phyloP scores from a whole-genome alignment of 2,113 vertebrate species.

The Melanostigma gelatinosum region DNA sequence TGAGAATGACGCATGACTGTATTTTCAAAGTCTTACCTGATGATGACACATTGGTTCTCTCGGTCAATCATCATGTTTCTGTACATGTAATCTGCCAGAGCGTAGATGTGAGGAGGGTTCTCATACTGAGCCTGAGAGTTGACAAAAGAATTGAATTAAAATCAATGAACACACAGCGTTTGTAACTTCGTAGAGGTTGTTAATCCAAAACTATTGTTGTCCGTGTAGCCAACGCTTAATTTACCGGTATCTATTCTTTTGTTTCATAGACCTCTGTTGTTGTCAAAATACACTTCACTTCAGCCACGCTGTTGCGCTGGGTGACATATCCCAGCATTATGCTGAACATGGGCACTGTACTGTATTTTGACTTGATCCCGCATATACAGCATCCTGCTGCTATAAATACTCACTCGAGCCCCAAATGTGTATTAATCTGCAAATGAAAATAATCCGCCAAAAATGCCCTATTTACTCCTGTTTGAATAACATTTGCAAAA shows the following conservation, averaged over 20 bases:
- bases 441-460: background rate
- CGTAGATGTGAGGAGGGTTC: conserved; percentile 98
- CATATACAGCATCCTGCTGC: background rate
- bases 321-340: background rate
- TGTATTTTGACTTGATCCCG: background rate
- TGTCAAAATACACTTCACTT: background rate
- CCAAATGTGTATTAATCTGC: background rate
- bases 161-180: background rate
- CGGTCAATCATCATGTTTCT: conserved; percentile 99
- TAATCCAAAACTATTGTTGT: conserved; percentile 4
- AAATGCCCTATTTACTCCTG: background rate
- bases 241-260: background rate
- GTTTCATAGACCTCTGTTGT: background rate
- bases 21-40: conserved; percentile 88
- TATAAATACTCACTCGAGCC: background rate
- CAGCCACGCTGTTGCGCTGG: background rate
- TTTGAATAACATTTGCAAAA: background rate
- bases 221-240: background rate
- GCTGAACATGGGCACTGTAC: background rate
- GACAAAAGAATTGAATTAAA: conserved; percentile 8
- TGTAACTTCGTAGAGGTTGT: background rate
- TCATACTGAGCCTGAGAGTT: conserved; percentile 92
- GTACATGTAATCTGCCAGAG: conserved; percentile 98
- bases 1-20: background rate
- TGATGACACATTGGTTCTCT: conserved; percentile 99